Conservation (phyloP, 2,797 vertebrate genomes). For the Anableps anableps region DNA sequence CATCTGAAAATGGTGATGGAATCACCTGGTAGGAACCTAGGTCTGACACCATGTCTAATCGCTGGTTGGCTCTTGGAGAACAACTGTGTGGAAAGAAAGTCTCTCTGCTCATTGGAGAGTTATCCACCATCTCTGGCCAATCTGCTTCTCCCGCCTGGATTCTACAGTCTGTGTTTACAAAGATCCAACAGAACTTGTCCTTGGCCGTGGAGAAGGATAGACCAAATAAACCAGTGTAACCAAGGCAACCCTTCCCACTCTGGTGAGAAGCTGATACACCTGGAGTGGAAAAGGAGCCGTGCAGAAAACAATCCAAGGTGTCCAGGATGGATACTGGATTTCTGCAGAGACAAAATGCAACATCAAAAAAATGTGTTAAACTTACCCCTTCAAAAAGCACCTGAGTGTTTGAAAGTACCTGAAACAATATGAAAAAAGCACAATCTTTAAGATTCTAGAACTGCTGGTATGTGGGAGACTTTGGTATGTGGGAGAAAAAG, state of each 20-base stretch:
- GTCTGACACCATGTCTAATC: constrained; percentile 85
- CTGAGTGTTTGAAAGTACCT: no score
- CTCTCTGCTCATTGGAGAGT: constrained; percentile 85
- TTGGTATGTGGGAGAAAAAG: neutral
- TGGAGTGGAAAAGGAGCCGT: constrained; percentile 15
- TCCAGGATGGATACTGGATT: constrained; percentile 33
- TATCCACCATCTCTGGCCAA: constrained; percentile 91
- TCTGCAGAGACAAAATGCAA: constrained; percentile 35
- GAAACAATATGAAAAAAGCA: neutral
- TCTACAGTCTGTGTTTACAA: constrained; percentile 35
- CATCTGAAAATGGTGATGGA: constrained; percentile 91
- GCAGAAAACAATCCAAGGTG: constrained; percentile 54
- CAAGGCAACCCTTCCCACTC: constrained; percentile 25
- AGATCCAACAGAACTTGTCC: constrained; percentile 36
- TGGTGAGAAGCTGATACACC: constrained; percentile 31
- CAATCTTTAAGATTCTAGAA: neutral
- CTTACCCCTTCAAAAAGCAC: neutral
- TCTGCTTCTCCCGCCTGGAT: constrained; percentile 16
- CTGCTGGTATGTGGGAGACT: neutral
- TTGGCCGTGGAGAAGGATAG: constrained; percentile 39
- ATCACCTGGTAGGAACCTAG: constrained; percentile 87
- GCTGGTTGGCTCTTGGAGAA: constrained; percentile 76
- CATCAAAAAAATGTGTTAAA: constrained; percentile 15
- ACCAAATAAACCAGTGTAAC: constrained; percentile 47
- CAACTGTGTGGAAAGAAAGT: constrained; percentile 77